Base-by-base conservation (phyloP, 2,113 vertebrate genomes). In the Orthonyx spaldingii region DNA sequence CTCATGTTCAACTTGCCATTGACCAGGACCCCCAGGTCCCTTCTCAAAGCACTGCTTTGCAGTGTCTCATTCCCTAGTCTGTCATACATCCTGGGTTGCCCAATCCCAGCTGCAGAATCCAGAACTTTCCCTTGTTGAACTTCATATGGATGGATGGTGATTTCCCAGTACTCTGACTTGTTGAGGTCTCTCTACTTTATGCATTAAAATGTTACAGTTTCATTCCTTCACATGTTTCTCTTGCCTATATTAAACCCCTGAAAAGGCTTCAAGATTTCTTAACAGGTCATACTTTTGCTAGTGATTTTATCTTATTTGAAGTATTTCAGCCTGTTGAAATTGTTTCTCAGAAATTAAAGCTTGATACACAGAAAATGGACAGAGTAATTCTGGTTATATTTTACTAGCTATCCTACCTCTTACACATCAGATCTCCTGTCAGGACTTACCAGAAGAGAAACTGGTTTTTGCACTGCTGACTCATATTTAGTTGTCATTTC, bases 1-100 rank as follows among this genome's bases (percentile, higher is more conserved):
- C 19, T 55, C 47, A 39, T 0, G 3, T 21, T 55, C 41, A 39
- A 3, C 10, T 55, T 61, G 8, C 5, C 39, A 13, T 3, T 0
- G 0, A 30, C 55, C 47, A 55, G 39, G 7, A 61, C 3, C 1
- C 6, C 3, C 10, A 3, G 5, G 15, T 20, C 8, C 7, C 19
- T 61, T 61, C 41, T 1, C n/a, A n/a, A n/a, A n/a, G 1, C 4
- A 3, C 23, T 7, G 7, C 23, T 39, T 12, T n/a, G 9, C 74
- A 69, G 56, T 5, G 3, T 53, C 12, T 16, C 19, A 16, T 39
- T 87, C 16, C 47, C 20, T n/a, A 13, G 10, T 39, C 19, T 53
- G 8, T 30, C 6, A 23, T 4, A 53, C 23, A 69, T 13, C 12
- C 19, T 30, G 23, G 13, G 7, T 2, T 61, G 13, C 7, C 6